Percentiles rank a stretch among this genome's conserved stretches.
Evolutionary conservation across 2,888 invertebrate species (phyloP).

Genomic region (Leuctra nigra): DNA sequence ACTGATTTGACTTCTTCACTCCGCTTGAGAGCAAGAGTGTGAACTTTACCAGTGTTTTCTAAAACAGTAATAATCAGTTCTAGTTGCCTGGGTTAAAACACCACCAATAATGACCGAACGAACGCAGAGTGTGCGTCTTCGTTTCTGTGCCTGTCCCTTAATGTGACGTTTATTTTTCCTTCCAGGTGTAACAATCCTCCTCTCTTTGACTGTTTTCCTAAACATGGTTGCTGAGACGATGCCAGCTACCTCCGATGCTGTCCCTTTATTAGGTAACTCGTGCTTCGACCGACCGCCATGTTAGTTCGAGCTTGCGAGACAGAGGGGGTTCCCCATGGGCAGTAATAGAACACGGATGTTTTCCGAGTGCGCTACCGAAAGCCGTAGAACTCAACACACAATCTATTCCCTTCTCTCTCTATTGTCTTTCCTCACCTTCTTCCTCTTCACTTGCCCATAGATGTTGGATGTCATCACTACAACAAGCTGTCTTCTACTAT

Average conservation of each 20-base stretch:
- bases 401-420: conserved; percentile 14
- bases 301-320: conserved; percentile 26
- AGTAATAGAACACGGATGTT: no score
- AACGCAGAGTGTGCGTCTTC: no score
- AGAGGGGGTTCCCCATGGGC: conserved; percentile 25
- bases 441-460: background rate
- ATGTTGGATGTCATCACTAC: conserved; percentile 10
- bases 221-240: conserved; percentile 99
- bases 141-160: conserved; percentile 16
- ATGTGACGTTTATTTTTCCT: conserved; percentile 31
- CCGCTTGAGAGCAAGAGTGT: no score
- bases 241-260: conserved; percentile 99
- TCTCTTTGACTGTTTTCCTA: conserved; percentile 99
- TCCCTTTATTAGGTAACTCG: conserved; percentile 90
- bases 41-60: no score
- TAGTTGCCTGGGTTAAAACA: no score
- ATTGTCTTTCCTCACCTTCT: conserved; percentile 18
- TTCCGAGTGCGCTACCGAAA: conserved; percentile 1
- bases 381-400: conserved; percentile 9
- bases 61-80: no score
- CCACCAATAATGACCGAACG: no score
- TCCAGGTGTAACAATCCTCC: conserved; percentile 95
- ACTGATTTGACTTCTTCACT: no score
- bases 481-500: conserved; percentile 23
- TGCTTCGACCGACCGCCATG: background rate